These are phyloP conservation scores for Macquaria ambigua DNA, from an alignment of 2,113 vertebrate species.

Conservation along the genomic window DNA sequence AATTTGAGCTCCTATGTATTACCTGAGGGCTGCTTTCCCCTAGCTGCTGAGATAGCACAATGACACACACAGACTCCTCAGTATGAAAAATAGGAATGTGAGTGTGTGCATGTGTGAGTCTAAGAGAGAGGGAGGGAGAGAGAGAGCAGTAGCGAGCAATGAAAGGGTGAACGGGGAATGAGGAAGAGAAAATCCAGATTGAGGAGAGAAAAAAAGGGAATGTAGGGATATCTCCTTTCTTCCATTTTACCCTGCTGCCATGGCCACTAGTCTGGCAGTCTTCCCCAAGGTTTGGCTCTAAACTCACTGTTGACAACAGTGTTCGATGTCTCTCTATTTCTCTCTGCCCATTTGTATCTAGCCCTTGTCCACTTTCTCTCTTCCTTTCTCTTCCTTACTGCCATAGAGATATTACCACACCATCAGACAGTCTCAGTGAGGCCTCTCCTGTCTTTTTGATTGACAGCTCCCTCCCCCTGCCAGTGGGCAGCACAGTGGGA, in stretches of 20 bases:
- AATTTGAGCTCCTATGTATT: slow-evolving; percentile 54
- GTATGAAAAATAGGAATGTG: slow-evolving; percentile 49
- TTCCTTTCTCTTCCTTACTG: slow-evolving; percentile 3
- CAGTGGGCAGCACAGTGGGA: slow-evolving; percentile 63
- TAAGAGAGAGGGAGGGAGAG: background rate
- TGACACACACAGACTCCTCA: slow-evolving; percentile 23
- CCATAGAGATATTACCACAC: slow-evolving; percentile 35
- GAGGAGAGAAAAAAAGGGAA: background rate
- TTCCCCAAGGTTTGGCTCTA: slow-evolving; percentile 10
- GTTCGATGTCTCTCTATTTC: background rate
- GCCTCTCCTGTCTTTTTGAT: slow-evolving; percentile 54
- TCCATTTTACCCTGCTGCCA: slow-evolving; percentile 13
- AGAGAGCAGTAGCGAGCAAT: background rate
- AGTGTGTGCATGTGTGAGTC: slow-evolving; percentile 5
- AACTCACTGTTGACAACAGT: slow-evolving; percentile 15
- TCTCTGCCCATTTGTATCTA: slow-evolving; percentile 14
- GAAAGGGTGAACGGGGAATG: background rate
- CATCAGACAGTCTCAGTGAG: slow-evolving; percentile 47
- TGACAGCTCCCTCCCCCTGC: slow-evolving; percentile 64
- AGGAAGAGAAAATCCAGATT: slow-evolving; percentile 38
- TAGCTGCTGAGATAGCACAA: slow-evolving; percentile 62
- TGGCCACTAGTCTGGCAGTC: slow-evolving; percentile 17
- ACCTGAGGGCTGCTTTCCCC: slow-evolving; percentile 39
- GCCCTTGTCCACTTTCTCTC: slow-evolving; percentile 14
- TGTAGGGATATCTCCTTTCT: slow-evolving; percentile 3